Conservation (phyloP, 2,797 vertebrate species). For the Rhinella marina region DNA sequence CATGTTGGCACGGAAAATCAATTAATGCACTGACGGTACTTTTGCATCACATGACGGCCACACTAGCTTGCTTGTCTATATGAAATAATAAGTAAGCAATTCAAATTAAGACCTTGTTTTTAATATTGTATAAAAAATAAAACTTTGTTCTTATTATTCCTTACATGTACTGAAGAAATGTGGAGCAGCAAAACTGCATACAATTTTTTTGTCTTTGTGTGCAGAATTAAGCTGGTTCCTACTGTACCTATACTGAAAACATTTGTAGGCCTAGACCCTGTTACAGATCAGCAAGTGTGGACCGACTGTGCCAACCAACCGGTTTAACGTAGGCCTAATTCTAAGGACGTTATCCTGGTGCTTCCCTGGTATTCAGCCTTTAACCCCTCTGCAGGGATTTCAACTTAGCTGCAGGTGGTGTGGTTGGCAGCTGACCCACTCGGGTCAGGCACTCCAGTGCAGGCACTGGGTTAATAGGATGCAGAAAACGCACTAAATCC, state of each 20-base stretch:
- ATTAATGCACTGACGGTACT: constrained; percentile 64
- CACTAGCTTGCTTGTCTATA: constrained; percentile 21
- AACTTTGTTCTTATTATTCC: not conserved
- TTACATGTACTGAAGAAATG: not conserved
- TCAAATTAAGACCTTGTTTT: not conserved
- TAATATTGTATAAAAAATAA: not conserved
- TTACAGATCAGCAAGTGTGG: no score
- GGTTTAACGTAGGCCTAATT: no score
- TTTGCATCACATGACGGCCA: constrained; percentile 42
- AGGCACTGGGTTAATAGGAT: no score
- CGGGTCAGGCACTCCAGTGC: no score
- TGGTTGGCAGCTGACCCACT: no score
- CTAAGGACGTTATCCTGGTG: no score
- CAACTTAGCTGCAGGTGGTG: no score
- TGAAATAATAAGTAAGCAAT: constrained; percentile 37
- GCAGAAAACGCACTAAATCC: no score
- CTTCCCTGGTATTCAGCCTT: no score
- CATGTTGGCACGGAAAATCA: constrained; percentile 80
- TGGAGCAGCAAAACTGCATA: not conserved
- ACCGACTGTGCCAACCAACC: no score
- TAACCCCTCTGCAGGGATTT: no score
- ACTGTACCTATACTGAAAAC: not conserved
- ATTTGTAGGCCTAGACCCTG: not conserved
- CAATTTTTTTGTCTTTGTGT: not conserved
- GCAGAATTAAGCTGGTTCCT: not conserved